These are phyloP conservation scores for Ruditapes philippinarum DNA, from an alignment of 1,140 invertebrate species.

Conservation along the genomic window DNA sequence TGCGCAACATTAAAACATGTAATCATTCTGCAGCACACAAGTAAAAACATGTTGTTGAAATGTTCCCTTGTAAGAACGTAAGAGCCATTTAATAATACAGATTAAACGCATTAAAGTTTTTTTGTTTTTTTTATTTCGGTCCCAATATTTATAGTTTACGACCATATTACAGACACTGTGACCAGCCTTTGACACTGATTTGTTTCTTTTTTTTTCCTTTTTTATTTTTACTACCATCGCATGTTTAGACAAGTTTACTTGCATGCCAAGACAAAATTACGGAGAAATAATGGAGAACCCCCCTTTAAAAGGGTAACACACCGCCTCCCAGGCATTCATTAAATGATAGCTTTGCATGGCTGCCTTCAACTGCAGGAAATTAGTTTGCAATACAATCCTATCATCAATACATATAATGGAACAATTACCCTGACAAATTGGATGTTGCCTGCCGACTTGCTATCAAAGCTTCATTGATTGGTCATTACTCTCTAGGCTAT, in stretches of 20 bases:
- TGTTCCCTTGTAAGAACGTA: no score
- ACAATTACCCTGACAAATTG: slow-evolving; percentile 32
- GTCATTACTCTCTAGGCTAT: not conserved
- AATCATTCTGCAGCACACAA: no score
- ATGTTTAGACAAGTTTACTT: not conserved
- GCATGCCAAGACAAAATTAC: not conserved
- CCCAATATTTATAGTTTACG: no score
- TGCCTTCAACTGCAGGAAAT: slow-evolving; percentile 19
- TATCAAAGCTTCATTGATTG: slow-evolving; percentile 37
- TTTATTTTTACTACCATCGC: not conserved
- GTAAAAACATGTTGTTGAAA: no score
- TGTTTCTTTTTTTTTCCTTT: no score
- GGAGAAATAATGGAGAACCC: not conserved
- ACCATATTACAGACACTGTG: no score
- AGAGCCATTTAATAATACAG: no score
- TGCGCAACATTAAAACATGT: no score
- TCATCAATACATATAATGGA: slow-evolving; percentile 19
- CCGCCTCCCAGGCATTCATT: not conserved
- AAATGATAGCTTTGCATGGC: slow-evolving; percentile 35
- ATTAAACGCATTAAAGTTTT: no score
- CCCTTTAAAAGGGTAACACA: slow-evolving; percentile 31
- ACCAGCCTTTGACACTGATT: no score
- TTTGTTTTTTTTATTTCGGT: no score
- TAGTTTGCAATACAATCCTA: slow-evolving; percentile 32
- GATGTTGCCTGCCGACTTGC: not conserved